Evolutionary conservation across 2,113 vertebrate species (phyloP).

Genomic region (Dunckerocampus dactyliophorus): DNA sequence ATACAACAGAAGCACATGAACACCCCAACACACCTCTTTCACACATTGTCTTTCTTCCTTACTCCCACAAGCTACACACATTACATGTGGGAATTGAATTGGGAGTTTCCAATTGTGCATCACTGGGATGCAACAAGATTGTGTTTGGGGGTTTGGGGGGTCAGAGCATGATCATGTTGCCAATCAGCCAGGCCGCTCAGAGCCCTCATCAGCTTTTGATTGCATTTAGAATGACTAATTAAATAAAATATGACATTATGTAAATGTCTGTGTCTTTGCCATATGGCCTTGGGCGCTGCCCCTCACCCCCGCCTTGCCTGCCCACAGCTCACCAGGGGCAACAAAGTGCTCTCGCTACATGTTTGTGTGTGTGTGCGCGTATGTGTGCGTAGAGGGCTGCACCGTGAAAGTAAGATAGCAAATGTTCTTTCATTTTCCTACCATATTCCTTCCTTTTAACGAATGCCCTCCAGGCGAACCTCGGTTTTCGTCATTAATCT

Average conservation of each 20-base stretch:
- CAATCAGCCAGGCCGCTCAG: conserved; percentile 61
- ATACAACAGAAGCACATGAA: conserved; percentile 20
- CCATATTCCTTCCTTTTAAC: not conserved
- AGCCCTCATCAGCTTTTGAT: conserved; percentile 70
- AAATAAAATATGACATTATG: conserved; percentile 77
- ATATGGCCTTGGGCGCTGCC: conserved; percentile 64
- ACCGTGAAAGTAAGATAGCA: not conserved
- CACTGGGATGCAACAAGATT: conserved; percentile 50
- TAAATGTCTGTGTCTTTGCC: conserved; percentile 70
- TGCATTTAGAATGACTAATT: conserved; percentile 75
- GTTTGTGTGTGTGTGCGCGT: conserved; percentile 14
- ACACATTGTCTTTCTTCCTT: not conserved
- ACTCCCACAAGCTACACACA: conserved; percentile 10
- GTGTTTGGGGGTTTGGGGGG: conserved; percentile 63
- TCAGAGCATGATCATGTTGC: conserved; percentile 69
- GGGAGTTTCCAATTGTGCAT: conserved; percentile 52
- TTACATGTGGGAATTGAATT: conserved; percentile 31
- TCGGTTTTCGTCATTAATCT: too few relatives aligned
- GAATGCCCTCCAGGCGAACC: not conserved
- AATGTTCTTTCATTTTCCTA: too few relatives aligned
- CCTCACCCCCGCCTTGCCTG: conserved; percentile 26
- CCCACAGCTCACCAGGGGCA: conserved; percentile 51
- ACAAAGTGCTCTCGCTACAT: conserved; percentile 4
- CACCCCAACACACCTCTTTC: conserved; percentile 18
- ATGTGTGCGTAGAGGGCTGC: conserved; percentile 23